A percentile compares a stretch with the other conserved stretches of the same genome.
phyloP scores from a whole-genome alignment of 2,113 vertebrate genomes.

The Tichodroma muraria region DNA sequence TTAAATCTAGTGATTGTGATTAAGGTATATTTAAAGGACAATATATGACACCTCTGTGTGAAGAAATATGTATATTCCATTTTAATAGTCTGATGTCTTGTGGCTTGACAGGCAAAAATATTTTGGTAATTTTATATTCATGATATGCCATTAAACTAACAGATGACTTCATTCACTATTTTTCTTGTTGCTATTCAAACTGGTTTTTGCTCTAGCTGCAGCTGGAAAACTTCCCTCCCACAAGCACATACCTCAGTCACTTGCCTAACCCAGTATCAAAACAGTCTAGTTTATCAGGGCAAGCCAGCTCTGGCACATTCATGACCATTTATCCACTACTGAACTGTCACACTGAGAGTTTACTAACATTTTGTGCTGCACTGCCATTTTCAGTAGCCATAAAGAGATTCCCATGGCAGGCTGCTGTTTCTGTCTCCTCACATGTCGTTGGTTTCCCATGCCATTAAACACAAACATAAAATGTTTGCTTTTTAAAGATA shows the following conservation, averaged over 20 bases:
- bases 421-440: conserved; percentile 21
- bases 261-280: background rate
- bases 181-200: background rate
- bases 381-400: background rate
- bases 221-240: background rate
- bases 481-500: background rate
- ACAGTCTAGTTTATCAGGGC: background rate
- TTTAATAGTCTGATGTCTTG: background rate
- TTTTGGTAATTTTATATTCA: background rate
- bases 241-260: background rate
- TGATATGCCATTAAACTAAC: background rate
- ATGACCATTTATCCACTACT: background rate
- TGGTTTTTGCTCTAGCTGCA: background rate
- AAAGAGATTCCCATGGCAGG: background rate
- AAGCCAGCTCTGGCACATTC: background rate
- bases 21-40: background rate
- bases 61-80: background rate
- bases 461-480: background rate
- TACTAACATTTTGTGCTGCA: background rate
- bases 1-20: background rate
- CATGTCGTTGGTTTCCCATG: background rate
- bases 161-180: background rate
- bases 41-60: background rate
- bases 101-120: background rate
- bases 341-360: background rate